These are phyloP conservation scores for Lepidurus apus DNA, from an alignment of 1,140 invertebrate genomes.

Conservation along the genomic window DNA sequence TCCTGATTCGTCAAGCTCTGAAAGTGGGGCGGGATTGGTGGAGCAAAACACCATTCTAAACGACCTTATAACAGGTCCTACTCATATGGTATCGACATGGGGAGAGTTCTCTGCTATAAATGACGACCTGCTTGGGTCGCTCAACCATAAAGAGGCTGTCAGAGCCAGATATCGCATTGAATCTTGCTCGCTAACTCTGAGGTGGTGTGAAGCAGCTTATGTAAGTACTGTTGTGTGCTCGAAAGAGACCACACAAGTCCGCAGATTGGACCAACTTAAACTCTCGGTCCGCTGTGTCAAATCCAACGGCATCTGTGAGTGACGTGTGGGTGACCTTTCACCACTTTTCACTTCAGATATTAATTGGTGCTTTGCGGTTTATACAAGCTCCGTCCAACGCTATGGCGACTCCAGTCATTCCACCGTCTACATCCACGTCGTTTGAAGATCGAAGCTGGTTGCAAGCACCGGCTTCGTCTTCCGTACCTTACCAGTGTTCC, in stretches of 20 bases:
- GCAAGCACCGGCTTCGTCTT: neutral
- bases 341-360: conserved; percentile 22
- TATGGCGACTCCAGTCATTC: conserved; percentile 18
- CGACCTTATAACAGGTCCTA: conserved; percentile 13
- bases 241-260: neutral
- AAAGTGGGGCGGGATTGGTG: neutral
- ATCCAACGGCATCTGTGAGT: conserved; percentile 5
- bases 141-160: conserved; percentile 12
- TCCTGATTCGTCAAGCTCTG: neutral
- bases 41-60: neutral
- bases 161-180: conserved; percentile 15
- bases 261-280: conserved; percentile 2
- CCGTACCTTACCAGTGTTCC: neutral
- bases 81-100: conserved; percentile 21
- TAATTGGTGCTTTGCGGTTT: conserved; percentile 21
- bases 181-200: neutral
- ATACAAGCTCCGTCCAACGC: neutral
- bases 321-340: conserved; percentile 17
- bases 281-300: conserved; percentile 14
- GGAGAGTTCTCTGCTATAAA: conserved; percentile 10
- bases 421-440: neutral
- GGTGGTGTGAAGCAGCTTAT: conserved; percentile 1
- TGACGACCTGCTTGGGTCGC: conserved; percentile 7
- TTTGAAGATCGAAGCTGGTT: neutral
- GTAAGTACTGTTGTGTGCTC: conserved; percentile 5